phyloP scores from a whole-genome alignment of 2,888 invertebrate species.

The Habrosyne pyritoides region DNA sequence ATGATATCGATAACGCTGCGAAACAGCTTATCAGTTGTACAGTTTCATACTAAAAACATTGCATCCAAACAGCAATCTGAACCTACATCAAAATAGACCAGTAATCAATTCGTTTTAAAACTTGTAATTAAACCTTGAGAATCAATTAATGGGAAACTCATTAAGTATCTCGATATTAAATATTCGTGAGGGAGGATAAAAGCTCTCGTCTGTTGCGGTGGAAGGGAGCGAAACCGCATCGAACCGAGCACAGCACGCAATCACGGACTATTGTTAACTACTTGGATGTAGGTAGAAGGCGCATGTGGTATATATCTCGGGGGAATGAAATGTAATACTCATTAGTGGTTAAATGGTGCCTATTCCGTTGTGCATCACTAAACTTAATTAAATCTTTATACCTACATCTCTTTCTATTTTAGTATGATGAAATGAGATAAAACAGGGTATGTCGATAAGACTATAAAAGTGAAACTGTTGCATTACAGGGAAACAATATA shows the following conservation, averaged over 20 bases:
- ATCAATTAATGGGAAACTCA: slow-evolving; percentile 51
- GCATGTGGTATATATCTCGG: neutral
- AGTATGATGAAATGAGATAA: too few species aligned
- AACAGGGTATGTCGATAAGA: too few species aligned
- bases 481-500: too few species aligned
- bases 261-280: slow-evolving; percentile 59
- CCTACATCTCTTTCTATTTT: neutral
- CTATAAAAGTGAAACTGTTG: too few species aligned
- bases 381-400: neutral
- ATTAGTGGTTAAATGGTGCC: neutral
- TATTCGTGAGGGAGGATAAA: slow-evolving; percentile 29
- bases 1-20: too few species aligned
- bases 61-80: too few species aligned
- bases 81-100: too few species aligned
- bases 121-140: neutral
- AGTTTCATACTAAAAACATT: too few species aligned
- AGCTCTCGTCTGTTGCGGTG: slow-evolving; percentile 32
- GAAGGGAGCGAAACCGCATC: slow-evolving; percentile 55
- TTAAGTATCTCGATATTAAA: slow-evolving; percentile 46
- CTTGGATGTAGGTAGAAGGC: slow-evolving; percentile 6
- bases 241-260: slow-evolving; percentile 53
- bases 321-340: neutral
- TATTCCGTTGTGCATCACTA: too few species aligned
- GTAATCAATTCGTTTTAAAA: neutral
- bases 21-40: too few species aligned